phyloP scores from a whole-genome alignment of 30 jellyfish, hydroid and myxozoan genomes.

The Nemopilema nomurai region DNA sequence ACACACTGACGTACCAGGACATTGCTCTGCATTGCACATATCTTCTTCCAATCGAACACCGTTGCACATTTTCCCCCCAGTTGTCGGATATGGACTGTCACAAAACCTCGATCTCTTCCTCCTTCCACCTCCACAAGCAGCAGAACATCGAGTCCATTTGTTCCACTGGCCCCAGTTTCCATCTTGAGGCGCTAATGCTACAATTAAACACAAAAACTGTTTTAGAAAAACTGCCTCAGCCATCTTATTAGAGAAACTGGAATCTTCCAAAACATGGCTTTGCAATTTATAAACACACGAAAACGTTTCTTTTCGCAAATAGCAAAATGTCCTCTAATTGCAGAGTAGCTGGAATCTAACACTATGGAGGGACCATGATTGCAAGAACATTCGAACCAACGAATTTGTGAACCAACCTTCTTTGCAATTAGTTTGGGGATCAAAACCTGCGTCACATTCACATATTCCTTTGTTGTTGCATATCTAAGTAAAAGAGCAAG shows the following conservation, averaged over 20 bases:
- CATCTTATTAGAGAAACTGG: background rate
- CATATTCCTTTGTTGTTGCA: constrained; percentile 69
- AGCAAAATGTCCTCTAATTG: no score
- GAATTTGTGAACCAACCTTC: no score
- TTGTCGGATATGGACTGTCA: constrained; percentile 59
- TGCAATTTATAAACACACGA: no score
- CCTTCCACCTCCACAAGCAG: constrained; percentile 60
- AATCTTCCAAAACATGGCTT: no score
- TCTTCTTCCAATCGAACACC: constrained; percentile 27
- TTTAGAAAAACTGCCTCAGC: background rate
- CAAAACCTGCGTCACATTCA: constrained; percentile 63
- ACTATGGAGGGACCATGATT: no score
- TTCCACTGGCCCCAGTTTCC: constrained; percentile 31
- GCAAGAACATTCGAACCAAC: no score
- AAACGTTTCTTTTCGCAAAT: no score
- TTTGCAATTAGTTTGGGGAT: constrained; percentile 62
- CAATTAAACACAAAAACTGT: no score
- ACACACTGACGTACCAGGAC: constrained; percentile 6
- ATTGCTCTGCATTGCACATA: constrained; percentile 20
- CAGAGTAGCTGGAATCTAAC: no score
- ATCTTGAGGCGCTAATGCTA: background rate
- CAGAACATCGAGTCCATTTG: constrained; percentile 17
- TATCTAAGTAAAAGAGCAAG: background rate
- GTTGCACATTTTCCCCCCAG: constrained; percentile 54
- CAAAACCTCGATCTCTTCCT: constrained; percentile 61